These are phyloP conservation scores for Cotesia vestalis DNA, from an alignment of 1,140 invertebrate genomes.

Conservation along the genomic window DNA sequence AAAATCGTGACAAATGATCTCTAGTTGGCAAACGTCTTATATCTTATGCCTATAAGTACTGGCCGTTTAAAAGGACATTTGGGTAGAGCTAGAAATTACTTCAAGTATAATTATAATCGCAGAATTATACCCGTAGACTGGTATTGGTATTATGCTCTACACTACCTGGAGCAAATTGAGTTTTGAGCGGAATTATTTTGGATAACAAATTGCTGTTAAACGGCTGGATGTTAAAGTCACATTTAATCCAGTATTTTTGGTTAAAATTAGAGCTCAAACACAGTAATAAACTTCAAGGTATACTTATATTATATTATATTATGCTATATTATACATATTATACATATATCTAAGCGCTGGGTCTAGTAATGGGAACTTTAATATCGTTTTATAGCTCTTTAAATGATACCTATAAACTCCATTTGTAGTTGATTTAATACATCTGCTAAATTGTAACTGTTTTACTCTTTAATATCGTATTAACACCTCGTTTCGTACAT, in stretches of 20 bases:
- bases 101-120: constrained; percentile 26
- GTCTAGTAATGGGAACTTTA: too few species aligned
- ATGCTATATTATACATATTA: background rate
- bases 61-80: constrained; percentile 42
- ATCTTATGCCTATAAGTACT: background rate
- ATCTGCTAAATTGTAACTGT: constrained; percentile 19
- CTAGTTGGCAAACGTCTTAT: constrained; percentile 21
- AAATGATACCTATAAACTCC: too few species aligned
- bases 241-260: constrained; percentile 5
- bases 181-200: constrained; percentile 28
- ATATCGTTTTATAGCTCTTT: too few species aligned
- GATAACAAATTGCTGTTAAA: constrained; percentile 30
- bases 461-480: constrained; percentile 44
- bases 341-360: background rate
- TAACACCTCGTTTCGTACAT: constrained; percentile 55
- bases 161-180: background rate
- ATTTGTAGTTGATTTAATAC: background rate
- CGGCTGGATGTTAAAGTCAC: constrained; percentile 8
- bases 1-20: constrained; percentile 18
- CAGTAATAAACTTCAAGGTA: background rate
- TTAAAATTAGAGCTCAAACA: constrained; percentile 6
- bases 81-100: constrained; percentile 29
- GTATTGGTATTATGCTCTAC: background rate
- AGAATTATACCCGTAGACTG: constrained; percentile 19
- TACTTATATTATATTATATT: background rate